Evolutionary conservation across 1,140 invertebrate species (phyloP).

Genomic region (Ceratitis capitata): DNA sequence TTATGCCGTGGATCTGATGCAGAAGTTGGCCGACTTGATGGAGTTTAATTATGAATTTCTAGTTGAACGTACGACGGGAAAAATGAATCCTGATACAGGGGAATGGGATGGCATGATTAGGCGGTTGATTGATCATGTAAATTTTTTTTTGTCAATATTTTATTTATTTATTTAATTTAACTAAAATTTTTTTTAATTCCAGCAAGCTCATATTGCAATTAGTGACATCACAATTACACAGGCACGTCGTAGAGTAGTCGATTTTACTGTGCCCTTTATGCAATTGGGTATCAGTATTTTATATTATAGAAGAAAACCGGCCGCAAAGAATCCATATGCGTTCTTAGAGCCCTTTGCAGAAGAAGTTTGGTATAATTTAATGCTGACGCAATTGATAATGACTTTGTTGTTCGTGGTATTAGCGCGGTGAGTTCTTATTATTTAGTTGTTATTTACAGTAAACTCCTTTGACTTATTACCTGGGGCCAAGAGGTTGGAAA

Average conservation of each 20-base stretch:
- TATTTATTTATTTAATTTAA: conserved; percentile 8
- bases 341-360: conserved; percentile 90
- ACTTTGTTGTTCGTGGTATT: conserved; percentile 90
- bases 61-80: conserved; percentile 77
- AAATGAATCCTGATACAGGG: conserved; percentile 72
- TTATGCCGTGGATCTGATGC: conserved; percentile 80
- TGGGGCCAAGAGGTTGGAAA: too few species aligned
- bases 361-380: conserved; percentile 96
- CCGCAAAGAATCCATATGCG: conserved; percentile 89
- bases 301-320: conserved; percentile 87
- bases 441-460: not conserved
- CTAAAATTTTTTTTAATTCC: conserved; percentile 32
- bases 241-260: conserved; percentile 80
- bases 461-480: too few species aligned
- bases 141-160: conserved; percentile 48
- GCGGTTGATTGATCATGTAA: conserved; percentile 81
- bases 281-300: conserved; percentile 87
- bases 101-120: conserved; percentile 88
- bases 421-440: conserved; percentile 75
- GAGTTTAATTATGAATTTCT: conserved; percentile 81
- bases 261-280: conserved; percentile 94
- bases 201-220: conserved; percentile 89
- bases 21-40: conserved; percentile 73
- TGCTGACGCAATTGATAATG: conserved; percentile 91
- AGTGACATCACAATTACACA: conserved; percentile 91